phyloP scores from a whole-genome alignment of 2,797 vertebrate genomes.

The Pantherophis vulpinus region DNA sequence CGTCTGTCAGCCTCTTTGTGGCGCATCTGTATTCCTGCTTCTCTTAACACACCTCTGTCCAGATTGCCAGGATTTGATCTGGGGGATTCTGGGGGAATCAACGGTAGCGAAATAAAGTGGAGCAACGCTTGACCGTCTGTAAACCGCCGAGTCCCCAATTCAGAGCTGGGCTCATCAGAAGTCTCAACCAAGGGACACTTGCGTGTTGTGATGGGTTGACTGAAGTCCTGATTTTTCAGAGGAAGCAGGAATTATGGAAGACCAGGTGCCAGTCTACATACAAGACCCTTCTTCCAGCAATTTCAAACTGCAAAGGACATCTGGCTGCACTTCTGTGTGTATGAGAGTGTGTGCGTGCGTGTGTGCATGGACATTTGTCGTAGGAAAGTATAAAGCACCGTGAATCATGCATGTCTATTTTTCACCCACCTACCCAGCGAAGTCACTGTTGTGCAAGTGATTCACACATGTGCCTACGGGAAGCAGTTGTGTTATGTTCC shows the following conservation, averaged over 20 bases:
- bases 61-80: background rate
- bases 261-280: background rate
- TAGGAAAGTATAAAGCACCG: background rate
- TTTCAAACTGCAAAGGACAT: background rate
- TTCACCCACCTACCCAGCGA: background rate
- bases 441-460: background rate
- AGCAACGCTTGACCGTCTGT: background rate
- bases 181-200: background rate
- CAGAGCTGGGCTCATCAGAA: background rate
- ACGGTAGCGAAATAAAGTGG: no score
- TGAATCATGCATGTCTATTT: background rate
- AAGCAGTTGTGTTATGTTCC: background rate
- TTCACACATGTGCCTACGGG: background rate
- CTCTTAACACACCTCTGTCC: background rate
- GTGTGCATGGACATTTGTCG: background rate
- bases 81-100: background rate
- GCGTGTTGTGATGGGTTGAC: rapidly evolving
- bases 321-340: background rate
- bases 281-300: background rate
- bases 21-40: background rate
- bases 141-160: background rate
- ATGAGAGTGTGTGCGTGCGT: background rate
- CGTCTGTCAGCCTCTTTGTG: background rate
- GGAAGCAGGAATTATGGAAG: background rate
- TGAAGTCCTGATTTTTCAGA: background rate